These are phyloP conservation scores for Chascanopsetta lugubris DNA, from an alignment of 2,113 vertebrate species.

Conservation along the genomic window DNA sequence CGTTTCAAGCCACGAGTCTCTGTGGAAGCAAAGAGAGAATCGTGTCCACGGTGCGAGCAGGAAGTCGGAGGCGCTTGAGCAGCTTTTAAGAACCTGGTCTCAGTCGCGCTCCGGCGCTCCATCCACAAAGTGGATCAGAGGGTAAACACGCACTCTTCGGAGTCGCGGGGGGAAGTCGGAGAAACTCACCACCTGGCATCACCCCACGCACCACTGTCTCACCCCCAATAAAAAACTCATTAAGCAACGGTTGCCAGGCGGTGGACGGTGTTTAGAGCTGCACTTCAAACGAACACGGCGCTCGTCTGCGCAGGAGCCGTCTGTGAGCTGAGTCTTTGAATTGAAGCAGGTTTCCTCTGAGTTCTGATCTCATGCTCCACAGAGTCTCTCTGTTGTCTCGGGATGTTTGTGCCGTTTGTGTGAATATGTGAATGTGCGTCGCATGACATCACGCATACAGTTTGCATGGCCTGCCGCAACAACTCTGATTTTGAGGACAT, in stretches of 20 bases:
- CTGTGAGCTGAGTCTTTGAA: too few relatives aligned
- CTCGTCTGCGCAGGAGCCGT: too few relatives aligned
- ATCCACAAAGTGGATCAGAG: neutral
- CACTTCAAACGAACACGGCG: neutral
- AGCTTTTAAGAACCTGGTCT: neutral
- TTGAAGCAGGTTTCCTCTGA: too few relatives aligned
- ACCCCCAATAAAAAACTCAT: constrained; percentile 42
- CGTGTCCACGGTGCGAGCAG: neutral
- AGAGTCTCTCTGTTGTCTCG: too few relatives aligned
- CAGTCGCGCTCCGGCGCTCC: neutral
- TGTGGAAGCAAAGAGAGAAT: neutral
- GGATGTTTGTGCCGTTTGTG: too few relatives aligned
- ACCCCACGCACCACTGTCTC: constrained; percentile 13
- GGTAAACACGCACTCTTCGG: neutral
- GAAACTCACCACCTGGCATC: constrained; percentile 6
- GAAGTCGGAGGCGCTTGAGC: neutral
- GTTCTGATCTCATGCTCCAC: too few relatives aligned
- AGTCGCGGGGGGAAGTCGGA: neutral
- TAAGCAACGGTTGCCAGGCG: constrained; percentile 52
- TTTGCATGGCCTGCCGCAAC: too few relatives aligned
- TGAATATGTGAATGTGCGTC: too few relatives aligned
- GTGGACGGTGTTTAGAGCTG: neutral
- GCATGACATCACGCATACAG: too few relatives aligned
- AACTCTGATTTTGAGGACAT: too few relatives aligned
- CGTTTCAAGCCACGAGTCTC: neutral